A percentile compares a stretch with the other conserved stretches of the same genome.
Conservation (phyloP, 2,113 vertebrate genomes). For the Herpetotheres cachinnans region DNA sequence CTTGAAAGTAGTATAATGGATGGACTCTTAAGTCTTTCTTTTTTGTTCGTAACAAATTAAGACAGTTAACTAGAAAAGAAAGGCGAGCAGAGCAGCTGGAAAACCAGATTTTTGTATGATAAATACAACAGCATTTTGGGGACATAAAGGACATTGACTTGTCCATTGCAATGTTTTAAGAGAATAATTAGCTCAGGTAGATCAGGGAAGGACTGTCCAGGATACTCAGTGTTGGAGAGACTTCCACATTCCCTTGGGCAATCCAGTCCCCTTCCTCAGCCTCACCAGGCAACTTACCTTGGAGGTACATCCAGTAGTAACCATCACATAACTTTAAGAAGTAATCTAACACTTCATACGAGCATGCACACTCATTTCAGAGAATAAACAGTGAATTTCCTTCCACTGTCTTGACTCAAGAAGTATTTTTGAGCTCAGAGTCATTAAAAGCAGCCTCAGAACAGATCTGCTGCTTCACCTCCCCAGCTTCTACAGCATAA, state of each 20-base stretch:
- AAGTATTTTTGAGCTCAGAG: neutral
- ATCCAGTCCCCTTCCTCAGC: neutral
- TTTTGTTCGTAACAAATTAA: neutral
- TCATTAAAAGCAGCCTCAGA: neutral
- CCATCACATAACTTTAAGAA: neutral
- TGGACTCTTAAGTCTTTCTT: neutral
- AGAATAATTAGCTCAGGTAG: neutral
- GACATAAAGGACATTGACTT: neutral
- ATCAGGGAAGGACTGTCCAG: neutral
- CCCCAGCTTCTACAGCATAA: neutral
- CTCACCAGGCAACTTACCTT: neutral
- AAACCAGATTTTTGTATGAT: neutral
- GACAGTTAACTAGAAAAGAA: neutral
- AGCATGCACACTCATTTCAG: neutral
- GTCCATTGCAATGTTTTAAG: neutral
- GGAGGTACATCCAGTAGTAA: neutral
- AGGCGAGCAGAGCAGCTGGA: neutral
- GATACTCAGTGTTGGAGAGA: neutral
- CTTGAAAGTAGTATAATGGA: no score
- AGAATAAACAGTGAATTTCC: neutral
- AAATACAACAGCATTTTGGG: neutral
- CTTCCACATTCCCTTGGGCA: neutral
- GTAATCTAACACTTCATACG: neutral
- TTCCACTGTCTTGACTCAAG: neutral
- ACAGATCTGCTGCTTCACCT: neutral